Base-by-base conservation (phyloP, 1,140 invertebrate genomes). In the Gonatopus flavifemur region DNA sequence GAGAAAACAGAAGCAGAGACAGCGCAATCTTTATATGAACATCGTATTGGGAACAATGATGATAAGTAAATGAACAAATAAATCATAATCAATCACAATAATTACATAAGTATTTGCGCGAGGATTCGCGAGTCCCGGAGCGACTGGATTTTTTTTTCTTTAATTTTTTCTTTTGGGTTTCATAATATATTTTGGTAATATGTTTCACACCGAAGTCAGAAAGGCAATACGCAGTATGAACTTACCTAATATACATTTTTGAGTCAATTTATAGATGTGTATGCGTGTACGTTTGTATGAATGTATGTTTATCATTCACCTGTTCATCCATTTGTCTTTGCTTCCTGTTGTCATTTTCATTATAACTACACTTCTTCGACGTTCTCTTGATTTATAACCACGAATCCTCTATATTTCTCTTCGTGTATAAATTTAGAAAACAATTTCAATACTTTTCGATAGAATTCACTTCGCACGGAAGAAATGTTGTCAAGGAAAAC, bases 161-260 rank as follows among this genome's bases (percentile, higher is more conserved):
- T 73, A 69, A 62, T 73, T 72, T 70, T 69, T 73, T 75, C 74
- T 74, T 74, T 53, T 50, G 41, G 7, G 18, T 39, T n/a, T n/a
- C n/a, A n/a, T n/a, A n/a, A 30, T 32, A 33, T 42, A 16, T 50
- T 16, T 49, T 39, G n/a, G n/a, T n/a, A n/a, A n/a, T n/a, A 10
- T 55, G 54, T 59, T 77, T 74, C 70, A 78, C 76, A 78, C 69
- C 74, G 64, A 76, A 76, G 73, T 78, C 73, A 76, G 76, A 78
- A 78, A 78, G 76, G 76, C 74, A 77, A 76, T 78, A 74, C 72
- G 69, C 72, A 76, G 74, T 76, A 78, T 71, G 68, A 78, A 77
- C 74, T 77, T 76, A 77, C 70, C 72, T 76, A 77, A 64, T 76
- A 65, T 22, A 62, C 55, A 52, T 59, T 62, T 62, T 50, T 62